These are phyloP conservation scores for Priocnemis perturbator DNA, from an alignment of 2,888 invertebrate species.

Conservation along the genomic window DNA sequence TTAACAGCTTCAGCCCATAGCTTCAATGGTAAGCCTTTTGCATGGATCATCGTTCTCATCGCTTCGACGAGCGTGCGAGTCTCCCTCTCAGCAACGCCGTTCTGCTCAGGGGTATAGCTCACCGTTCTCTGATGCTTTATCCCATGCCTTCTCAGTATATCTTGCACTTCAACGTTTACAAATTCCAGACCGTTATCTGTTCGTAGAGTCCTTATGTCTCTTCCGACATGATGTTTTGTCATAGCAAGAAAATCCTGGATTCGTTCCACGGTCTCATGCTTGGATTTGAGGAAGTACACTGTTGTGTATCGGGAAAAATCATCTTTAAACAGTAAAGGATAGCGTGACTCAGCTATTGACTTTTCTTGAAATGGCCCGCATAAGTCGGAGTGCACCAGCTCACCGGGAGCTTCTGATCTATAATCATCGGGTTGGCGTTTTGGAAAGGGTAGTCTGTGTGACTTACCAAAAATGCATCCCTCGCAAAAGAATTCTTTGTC, in stretches of 20 bases:
- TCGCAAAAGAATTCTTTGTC: constrained; percentile 33
- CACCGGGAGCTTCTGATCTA: constrained; percentile 22
- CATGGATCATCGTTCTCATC: constrained; percentile 34
- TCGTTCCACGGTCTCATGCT: constrained; percentile 27
- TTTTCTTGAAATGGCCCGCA: constrained; percentile 28
- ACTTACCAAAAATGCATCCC: constrained; percentile 35
- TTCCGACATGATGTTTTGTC: constrained; percentile 25
- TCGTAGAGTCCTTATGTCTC: constrained; percentile 23
- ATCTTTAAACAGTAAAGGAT: constrained; percentile 39
- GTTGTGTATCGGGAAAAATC: constrained; percentile 26
- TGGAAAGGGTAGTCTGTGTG: constrained; percentile 35
- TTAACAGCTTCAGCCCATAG: constrained; percentile 40
- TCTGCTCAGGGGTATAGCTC: constrained; percentile 36
- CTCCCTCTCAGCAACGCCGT: constrained; percentile 41
- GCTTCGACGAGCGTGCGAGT: constrained; percentile 41
- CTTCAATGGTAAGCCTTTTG: constrained; percentile 29
- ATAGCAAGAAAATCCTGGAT: constrained; percentile 30
- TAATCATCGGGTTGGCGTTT: too few species aligned
- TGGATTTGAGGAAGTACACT: constrained; percentile 35
- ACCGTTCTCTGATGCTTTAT: constrained; percentile 20
- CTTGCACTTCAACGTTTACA: constrained; percentile 16
- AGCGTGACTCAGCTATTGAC: constrained; percentile 28
- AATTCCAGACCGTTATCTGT: constrained; percentile 34
- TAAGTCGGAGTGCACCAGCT: constrained; percentile 34
- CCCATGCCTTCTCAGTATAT: constrained; percentile 15